Base-by-base conservation (phyloP, 2,113 vertebrate species). In the Lamprologus sp. region DNA sequence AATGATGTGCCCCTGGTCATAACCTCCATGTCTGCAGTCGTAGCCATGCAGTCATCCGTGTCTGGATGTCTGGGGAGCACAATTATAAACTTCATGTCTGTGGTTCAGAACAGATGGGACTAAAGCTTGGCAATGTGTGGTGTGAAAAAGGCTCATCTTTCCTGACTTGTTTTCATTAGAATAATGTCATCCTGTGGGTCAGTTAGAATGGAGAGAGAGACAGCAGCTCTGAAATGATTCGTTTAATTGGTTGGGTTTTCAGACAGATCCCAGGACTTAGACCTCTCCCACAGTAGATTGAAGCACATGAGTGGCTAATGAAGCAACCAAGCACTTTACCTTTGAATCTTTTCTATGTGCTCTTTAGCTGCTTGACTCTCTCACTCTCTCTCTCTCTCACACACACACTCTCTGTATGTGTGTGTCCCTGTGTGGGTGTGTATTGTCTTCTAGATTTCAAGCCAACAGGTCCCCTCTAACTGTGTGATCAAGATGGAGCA, bases 401-500 rank as follows among this genome's bases (percentile, higher is more conserved):
- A 63, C 31, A 63, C 31, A 65, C 31, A 65, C 60, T 5, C 17
- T 65, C 14, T 75, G 68, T 19, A 45, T 75, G 23, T 47, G 23
- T 47, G 23, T 19, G 23, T 28, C 13, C 15, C 4, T 28, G 70
- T 28, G 23, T 49, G 65, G 3, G 37, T 45, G 8, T 45, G 37
- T 45, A 15, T 73, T 73, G 45, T 56, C 7, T 63, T 79, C 7
- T 88, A 96, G 95, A 83, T 90, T n/a, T 92, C 56, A 0, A 86
- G 56, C 73, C 93, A 94, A 58, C 91, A 90, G 79, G 91, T 91
- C 2, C 87, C 91, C 26, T 56, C 60, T 1, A 94, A 95, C 92
- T 96, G 95, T 60, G 95, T 96, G 82, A 96, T 94, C 87, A 88
- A 96, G 91, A 88, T 86, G 86, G 95, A 96, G 42, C 79, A 95